phyloP scores from a whole-genome alignment of 1,140 invertebrate genomes.

The Zaprionus camerounensis region DNA sequence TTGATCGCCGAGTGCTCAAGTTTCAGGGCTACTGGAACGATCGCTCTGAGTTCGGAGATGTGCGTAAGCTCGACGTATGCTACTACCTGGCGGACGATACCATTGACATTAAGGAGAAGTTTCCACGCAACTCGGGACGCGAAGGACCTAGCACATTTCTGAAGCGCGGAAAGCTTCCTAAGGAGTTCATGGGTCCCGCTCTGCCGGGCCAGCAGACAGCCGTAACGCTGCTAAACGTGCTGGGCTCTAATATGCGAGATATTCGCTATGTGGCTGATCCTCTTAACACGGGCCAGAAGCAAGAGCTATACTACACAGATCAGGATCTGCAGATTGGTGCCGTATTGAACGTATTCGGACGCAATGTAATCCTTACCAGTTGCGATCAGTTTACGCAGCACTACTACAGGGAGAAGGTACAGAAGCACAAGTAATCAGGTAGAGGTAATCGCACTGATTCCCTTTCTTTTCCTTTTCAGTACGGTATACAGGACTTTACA shows the following conservation, averaged over 20 bases:
- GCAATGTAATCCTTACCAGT: slow-evolving; percentile 92
- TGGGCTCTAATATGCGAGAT: slow-evolving; percentile 86
- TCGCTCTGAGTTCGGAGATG: slow-evolving; percentile 88
- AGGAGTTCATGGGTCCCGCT: slow-evolving; percentile 86
- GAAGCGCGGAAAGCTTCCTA: slow-evolving; percentile 91
- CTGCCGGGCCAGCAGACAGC: slow-evolving; percentile 87
- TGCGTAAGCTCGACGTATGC: slow-evolving; percentile 91
- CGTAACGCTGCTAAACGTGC: slow-evolving; percentile 89
- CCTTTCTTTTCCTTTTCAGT: slow-evolving; percentile 40
- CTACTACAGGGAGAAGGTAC: slow-evolving; percentile 90
- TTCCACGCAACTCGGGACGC: slow-evolving; percentile 88
- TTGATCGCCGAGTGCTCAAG: slow-evolving; percentile 91
- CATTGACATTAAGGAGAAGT: slow-evolving; percentile 93
- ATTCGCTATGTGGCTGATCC: slow-evolving; percentile 88
- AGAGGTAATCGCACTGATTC: not conserved
- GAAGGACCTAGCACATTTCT: slow-evolving; percentile 90
- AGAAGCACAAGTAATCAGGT: not conserved
- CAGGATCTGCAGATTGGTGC: slow-evolving; percentile 92
- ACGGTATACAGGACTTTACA: slow-evolving; percentile 86
- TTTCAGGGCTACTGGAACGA: slow-evolving; percentile 97
- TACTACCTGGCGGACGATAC: slow-evolving; percentile 96
- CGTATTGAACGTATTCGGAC: slow-evolving; percentile 91
- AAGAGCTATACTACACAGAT: slow-evolving; percentile 87
- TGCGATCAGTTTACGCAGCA: slow-evolving; percentile 95
- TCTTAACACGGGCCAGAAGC: slow-evolving; percentile 85